phyloP scores from a whole-genome alignment of 2,888 invertebrate genomes.

The Caenorhabditis plicata region DNA sequence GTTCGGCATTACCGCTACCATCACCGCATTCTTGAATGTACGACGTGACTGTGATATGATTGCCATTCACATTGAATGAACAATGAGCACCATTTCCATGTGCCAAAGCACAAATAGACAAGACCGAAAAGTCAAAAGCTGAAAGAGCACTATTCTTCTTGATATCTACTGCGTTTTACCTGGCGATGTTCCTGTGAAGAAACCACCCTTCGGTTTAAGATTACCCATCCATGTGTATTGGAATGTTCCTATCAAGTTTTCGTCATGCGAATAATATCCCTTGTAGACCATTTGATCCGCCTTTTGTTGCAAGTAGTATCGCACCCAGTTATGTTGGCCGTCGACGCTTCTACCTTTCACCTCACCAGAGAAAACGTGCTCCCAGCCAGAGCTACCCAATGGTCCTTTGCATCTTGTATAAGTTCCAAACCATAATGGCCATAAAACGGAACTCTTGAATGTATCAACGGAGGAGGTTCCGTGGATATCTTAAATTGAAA shows the following conservation, averaged over 20 bases:
- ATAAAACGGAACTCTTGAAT: constrained; percentile 49
- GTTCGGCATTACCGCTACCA: constrained; percentile 23
- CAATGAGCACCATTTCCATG: constrained; percentile 55
- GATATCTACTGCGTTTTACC: constrained; percentile 31
- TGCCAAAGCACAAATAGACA: constrained; percentile 57
- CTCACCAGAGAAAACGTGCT: constrained; percentile 65
- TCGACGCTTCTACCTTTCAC: constrained; percentile 46
- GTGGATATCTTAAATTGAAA: constrained; percentile 36
- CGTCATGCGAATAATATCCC: constrained; percentile 57
- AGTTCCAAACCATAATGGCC: constrained; percentile 61
- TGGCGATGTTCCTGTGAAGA: constrained; percentile 61
- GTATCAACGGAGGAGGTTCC: constrained; percentile 33
- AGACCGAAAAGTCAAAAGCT: constrained; percentile 64
- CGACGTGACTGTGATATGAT: constrained; percentile 50
- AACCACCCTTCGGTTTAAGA: constrained; percentile 59
- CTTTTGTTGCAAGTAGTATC: constrained; percentile 61
- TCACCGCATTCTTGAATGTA: constrained; percentile 54
- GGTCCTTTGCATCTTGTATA: constrained; percentile 57
- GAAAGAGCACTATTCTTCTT: constrained; percentile 15
- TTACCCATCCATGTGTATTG: constrained; percentile 59
- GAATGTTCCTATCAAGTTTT: constrained; percentile 60
- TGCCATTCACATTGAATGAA: constrained; percentile 47
- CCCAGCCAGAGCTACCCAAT: constrained; percentile 60
- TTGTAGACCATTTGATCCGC: constrained; percentile 60
- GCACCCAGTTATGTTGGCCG: constrained; percentile 64